Evolutionary conservation across 2,113 vertebrate species (phyloP).

Genomic region (Aythya baeri): DNA sequence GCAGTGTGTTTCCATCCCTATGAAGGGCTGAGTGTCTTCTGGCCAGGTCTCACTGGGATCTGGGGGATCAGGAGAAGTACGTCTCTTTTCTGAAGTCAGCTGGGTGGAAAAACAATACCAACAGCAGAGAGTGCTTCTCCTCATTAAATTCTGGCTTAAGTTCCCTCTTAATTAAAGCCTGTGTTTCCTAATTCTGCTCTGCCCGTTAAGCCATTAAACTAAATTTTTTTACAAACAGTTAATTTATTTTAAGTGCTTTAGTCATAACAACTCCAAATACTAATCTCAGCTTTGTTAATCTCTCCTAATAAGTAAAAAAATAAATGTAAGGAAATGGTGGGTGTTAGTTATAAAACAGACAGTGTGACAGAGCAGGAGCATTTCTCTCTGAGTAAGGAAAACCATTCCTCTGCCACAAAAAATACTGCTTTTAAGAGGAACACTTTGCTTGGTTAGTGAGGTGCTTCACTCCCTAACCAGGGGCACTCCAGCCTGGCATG

Average conservation of each 20-base stretch:
- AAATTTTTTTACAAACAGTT: not conserved
- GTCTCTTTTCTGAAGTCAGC: not conserved
- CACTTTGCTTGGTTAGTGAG: not conserved
- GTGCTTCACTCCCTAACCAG: not conserved
- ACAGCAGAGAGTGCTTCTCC: not conserved
- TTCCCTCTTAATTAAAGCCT: not conserved
- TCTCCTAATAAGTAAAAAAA: not conserved
- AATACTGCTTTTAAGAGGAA: not conserved
- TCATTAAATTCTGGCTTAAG: not conserved
- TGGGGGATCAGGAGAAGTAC: not conserved
- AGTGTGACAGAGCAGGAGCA: not conserved
- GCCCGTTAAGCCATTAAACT: not conserved
- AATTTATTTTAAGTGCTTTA: slow-evolving; percentile 6
- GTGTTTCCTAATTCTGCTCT: not conserved
- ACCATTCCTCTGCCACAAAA: not conserved
- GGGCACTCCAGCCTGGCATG: not conserved
- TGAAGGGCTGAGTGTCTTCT: not conserved
- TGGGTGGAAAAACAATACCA: not conserved
- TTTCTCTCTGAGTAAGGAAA: not conserved
- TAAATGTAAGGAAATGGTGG: not conserved
- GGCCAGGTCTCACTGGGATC: too few species aligned
- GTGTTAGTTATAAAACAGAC: not conserved
- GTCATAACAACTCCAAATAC: not conserved
- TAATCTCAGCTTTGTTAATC: not conserved
- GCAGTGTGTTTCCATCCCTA: not conserved